Conservation (phyloP, 2,797 vertebrate genomes). For the Phataginus tetradactyla region DNA sequence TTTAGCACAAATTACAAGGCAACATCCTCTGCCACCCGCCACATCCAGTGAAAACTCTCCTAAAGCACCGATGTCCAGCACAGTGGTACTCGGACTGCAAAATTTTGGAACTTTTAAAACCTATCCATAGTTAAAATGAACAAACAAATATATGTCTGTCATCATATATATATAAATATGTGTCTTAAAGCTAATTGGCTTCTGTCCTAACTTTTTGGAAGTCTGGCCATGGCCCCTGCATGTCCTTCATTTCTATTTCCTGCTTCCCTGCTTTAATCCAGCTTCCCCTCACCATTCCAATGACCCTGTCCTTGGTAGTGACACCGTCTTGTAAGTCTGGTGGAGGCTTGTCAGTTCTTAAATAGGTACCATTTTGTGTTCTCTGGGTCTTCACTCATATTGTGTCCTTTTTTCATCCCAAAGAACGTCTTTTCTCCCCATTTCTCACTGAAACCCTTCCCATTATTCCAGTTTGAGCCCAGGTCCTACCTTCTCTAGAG, state of each 20-base stretch:
- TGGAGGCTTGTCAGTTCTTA: neutral
- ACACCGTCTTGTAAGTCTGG: neutral
- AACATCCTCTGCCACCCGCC: neutral
- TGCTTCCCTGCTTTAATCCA: neutral
- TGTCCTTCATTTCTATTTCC: neutral
- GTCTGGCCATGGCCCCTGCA: neutral
- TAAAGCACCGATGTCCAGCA: neutral
- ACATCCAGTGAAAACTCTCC: neutral
- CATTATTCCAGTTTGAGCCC: neutral
- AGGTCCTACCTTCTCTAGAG: neutral
- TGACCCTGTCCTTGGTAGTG: accelerated
- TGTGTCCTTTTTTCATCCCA: neutral
- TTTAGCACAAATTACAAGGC: too few species aligned
- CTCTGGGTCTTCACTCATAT: neutral
- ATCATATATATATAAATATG: too few species aligned
- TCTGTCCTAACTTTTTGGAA: neutral
- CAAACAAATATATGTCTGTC: too few species aligned
- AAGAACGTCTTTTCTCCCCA: neutral
- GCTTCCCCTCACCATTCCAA: neutral
- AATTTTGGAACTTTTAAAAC: neutral
- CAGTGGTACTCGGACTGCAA: too few species aligned
- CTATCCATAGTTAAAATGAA: neutral
- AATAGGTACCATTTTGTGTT: too few species aligned
- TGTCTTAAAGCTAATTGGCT: neutral
- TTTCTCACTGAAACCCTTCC: neutral